These are phyloP conservation scores for Drosophila tanythrix DNA, from an alignment of 2,888 invertebrate species.

Conservation along the genomic window DNA sequence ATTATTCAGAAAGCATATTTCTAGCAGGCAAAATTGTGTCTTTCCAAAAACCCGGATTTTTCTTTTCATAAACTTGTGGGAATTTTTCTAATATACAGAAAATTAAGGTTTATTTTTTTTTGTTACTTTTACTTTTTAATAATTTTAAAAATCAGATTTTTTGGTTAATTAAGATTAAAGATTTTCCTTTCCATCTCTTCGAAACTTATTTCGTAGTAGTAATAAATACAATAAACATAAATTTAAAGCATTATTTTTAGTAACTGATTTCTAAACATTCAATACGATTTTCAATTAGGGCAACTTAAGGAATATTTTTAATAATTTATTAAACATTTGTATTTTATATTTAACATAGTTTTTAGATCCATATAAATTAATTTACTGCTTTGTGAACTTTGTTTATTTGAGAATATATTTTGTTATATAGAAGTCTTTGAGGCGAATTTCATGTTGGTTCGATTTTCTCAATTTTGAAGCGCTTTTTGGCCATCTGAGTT, in stretches of 20 bases:
- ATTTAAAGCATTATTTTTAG: no score
- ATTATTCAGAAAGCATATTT: neutral
- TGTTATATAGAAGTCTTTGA: accelerated
- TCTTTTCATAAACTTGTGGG: no score
- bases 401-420: neutral
- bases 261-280: neutral
- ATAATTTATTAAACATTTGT: neutral
- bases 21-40: neutral
- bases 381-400: neutral
- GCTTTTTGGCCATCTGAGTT: neutral
- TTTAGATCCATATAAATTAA: no score
- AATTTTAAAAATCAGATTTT: no score
- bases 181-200: neutral
- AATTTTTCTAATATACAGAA: no score
- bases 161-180: no score
- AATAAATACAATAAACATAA: no score
- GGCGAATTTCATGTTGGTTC: neutral
- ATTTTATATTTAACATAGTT: no score
- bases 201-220: neutral
- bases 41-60: neutral
- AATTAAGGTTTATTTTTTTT: neutral
- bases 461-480: neutral
- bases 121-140: no score
- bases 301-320: neutral
- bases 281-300: neutral